phyloP scores from a whole-genome alignment of 2,113 vertebrate genomes.

The Heterotis niloticus region DNA sequence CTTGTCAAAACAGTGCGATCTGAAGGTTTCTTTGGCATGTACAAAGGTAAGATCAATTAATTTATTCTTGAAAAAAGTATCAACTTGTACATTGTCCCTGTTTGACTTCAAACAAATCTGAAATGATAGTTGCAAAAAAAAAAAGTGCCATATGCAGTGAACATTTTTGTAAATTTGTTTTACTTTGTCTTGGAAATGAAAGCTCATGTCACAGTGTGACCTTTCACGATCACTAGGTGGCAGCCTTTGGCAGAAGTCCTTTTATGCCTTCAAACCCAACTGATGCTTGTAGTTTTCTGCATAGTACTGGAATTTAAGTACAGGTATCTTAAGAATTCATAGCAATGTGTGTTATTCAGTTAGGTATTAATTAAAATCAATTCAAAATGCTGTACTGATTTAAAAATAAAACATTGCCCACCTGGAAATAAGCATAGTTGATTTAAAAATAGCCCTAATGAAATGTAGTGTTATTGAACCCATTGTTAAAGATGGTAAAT shows the following conservation, averaged over 20 bases:
- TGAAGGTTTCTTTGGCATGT: slow-evolving; percentile 81
- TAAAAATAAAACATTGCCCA: background rate
- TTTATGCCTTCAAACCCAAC: no score
- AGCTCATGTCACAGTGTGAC: background rate
- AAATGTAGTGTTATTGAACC: background rate
- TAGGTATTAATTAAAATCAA: no score
- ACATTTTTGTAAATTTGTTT: background rate
- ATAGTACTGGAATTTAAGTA: no score
- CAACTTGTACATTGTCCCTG: background rate
- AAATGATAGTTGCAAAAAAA: background rate
- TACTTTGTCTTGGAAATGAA: background rate
- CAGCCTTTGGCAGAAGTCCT: no score
- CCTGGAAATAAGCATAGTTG: no score
- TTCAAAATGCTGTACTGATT: no score
- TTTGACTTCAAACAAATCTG: background rate
- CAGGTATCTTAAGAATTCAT: no score
- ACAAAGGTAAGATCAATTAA: slow-evolving; percentile 69
- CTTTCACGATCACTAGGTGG: no score
- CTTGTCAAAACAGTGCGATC: slow-evolving; percentile 74
- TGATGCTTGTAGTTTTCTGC: no score
- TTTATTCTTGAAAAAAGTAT: background rate
- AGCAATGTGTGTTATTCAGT: no score
- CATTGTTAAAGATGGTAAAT: background rate
- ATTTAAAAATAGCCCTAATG: no score
- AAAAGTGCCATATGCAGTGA: background rate